A percentile compares a stretch with the other conserved stretches of the same genome.
Conservation (phyloP, 2,797 vertebrate genomes). For the Periophthalmus magnuspinnatus region DNA sequence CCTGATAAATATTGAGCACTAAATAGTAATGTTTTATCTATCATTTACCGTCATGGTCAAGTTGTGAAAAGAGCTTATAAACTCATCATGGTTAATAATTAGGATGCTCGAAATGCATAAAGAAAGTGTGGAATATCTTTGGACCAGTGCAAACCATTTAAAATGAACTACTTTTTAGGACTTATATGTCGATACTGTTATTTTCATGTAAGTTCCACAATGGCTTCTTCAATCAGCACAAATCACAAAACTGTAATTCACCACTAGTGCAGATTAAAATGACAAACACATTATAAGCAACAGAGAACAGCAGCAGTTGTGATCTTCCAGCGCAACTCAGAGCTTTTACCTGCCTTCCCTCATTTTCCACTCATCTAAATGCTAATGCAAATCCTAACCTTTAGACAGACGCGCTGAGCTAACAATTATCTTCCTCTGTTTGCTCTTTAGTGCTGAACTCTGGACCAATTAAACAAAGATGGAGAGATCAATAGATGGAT, state of each 20-base stretch:
- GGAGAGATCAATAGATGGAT: neutral
- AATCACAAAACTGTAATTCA: neutral
- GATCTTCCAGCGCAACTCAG: conserved; percentile 22
- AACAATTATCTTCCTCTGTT: conserved; percentile 55
- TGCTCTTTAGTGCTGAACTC: conserved; percentile 53
- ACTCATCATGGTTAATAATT: no score
- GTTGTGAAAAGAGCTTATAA: no score
- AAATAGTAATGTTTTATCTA: no score
- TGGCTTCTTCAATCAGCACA: no score
- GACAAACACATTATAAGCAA: neutral
- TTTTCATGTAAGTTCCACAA: no score
- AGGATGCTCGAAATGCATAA: no score
- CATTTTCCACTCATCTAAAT: conserved; percentile 69
- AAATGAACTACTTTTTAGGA: no score
- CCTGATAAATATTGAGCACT: no score
- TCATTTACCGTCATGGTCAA: no score
- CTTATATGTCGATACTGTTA: no score
- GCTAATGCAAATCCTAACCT: conserved; percentile 72
- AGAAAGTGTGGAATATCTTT: no score
- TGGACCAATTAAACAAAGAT: conserved; percentile 42
- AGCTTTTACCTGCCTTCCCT: conserved; percentile 38
- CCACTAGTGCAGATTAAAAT: neutral
- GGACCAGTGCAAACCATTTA: no score
- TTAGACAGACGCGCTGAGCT: conserved; percentile 59
- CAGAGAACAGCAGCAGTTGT: conserved; percentile 25